Conservation (phyloP, 2,113 vertebrate species). For the Ellobius talpinus region DNA sequence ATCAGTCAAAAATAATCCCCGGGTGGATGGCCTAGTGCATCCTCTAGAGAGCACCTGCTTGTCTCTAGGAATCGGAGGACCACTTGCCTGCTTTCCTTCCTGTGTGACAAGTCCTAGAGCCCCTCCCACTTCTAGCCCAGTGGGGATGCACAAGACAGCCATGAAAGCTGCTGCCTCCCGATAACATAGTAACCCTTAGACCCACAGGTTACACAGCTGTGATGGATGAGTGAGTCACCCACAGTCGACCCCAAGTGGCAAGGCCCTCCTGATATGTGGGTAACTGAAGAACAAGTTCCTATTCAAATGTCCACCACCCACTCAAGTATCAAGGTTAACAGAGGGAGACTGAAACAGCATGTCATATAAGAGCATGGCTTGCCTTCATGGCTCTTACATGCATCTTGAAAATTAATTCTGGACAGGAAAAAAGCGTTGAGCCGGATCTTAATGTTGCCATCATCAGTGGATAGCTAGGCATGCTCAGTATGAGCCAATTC, state of each 20-base stretch:
- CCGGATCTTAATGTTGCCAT: not conserved
- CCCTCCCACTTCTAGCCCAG: not conserved
- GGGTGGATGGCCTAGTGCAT: conserved; percentile 34
- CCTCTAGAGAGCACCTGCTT: fast-evolving
- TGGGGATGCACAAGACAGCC: not conserved
- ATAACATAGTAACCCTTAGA: not conserved
- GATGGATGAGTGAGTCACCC: not conserved
- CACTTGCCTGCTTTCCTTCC: not conserved
- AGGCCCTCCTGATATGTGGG: not conserved
- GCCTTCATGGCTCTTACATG: not conserved
- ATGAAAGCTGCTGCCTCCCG: not conserved
- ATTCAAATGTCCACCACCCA: not conserved
- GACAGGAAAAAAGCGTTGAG: conserved; percentile 9
- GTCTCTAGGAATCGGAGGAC: conserved; percentile 46
- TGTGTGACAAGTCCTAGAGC: not conserved
- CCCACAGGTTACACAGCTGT: not conserved
- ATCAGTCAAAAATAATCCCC: conserved; percentile 12
- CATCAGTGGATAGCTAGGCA: not conserved
- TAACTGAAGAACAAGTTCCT: not conserved
- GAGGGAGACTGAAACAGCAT: not conserved
- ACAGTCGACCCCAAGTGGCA: not conserved
- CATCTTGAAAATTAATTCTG: conserved; percentile 18
- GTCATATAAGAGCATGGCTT: not conserved
- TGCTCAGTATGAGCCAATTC: not conserved
- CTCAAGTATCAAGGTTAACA: not conserved